phyloP scores from a whole-genome alignment of 2,797 vertebrate species.

The Sebastes jordani region DNA sequence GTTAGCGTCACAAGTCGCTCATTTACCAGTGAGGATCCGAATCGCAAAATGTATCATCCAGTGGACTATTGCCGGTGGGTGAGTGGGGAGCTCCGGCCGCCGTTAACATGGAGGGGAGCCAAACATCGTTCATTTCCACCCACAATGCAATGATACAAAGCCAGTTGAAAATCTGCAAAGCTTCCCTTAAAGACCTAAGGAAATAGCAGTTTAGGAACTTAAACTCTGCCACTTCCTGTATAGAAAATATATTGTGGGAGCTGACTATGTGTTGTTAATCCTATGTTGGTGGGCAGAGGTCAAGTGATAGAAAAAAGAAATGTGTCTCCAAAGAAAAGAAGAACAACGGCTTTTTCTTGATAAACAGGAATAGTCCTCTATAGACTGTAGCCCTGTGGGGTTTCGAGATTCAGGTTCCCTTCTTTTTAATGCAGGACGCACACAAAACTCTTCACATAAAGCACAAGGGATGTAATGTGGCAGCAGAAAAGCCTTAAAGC shows the following conservation, averaged over 20 bases:
- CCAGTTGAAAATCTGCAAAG: background rate
- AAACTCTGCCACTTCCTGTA: background rate
- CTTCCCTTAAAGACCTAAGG: background rate
- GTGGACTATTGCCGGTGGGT: background rate
- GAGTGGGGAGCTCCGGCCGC: background rate
- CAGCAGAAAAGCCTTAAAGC: constrained; percentile 50
- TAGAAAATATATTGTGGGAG: constrained; percentile 26
- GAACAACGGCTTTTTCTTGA: constrained; percentile 44
- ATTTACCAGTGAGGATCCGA: background rate
- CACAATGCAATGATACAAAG: background rate
- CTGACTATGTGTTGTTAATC: constrained; percentile 43
- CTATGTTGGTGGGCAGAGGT: constrained; percentile 50
- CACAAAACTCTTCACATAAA: constrained; percentile 47
- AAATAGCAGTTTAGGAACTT: constrained; percentile 1
- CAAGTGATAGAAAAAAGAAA: constrained; percentile 29
- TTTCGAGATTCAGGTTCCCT: constrained; percentile 46
- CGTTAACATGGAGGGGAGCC: background rate
- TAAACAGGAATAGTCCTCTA: constrained; percentile 34
- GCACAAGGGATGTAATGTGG: constrained; percentile 58
- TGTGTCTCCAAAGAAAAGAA: constrained; percentile 26
- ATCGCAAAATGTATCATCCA: background rate
- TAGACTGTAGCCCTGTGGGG: constrained; percentile 7
- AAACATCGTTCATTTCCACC: background rate
- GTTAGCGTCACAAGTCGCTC: background rate
- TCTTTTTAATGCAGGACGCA: constrained; percentile 49